phyloP scores from a whole-genome alignment of 2,113 vertebrate genomes.

The Gavialis gangeticus region DNA sequence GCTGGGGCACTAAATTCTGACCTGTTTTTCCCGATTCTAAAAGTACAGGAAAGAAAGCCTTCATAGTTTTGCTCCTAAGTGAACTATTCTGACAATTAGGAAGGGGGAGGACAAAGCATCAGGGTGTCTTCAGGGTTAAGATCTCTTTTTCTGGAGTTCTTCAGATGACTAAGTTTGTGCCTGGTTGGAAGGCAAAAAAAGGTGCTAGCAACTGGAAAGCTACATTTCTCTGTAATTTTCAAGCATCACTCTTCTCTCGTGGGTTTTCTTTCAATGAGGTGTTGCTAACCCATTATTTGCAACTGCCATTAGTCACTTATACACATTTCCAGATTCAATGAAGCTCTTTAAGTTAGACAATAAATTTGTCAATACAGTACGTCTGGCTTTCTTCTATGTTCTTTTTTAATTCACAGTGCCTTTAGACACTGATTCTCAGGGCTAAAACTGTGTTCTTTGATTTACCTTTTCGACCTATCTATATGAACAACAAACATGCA shows the following conservation, averaged over 20 bases:
- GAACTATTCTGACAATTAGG: background rate
- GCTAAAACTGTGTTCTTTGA: background rate
- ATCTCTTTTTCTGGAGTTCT: background rate
- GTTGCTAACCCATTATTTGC: background rate
- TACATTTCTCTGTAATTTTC: background rate
- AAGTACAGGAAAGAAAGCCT: background rate
- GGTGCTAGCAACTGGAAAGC: background rate
- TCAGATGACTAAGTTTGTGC: background rate
- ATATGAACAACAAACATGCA: background rate
- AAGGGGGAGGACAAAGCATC: background rate
- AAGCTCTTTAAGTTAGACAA: background rate
- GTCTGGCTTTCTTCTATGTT: background rate
- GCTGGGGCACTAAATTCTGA: background rate
- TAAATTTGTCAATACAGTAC: background rate
- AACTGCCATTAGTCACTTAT: background rate
- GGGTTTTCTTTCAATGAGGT: background rate
- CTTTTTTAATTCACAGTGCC: background rate
- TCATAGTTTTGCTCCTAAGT: background rate
- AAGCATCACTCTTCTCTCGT: background rate
- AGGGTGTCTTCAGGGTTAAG: background rate
- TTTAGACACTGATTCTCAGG: background rate
- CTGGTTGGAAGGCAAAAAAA: background rate
- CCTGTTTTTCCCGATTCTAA: background rate
- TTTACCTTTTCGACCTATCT: background rate
- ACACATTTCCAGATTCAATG: rapidly evolving